Conservation (phyloP, 2,113 vertebrate species). For the Toxostoma redivivum region DNA sequence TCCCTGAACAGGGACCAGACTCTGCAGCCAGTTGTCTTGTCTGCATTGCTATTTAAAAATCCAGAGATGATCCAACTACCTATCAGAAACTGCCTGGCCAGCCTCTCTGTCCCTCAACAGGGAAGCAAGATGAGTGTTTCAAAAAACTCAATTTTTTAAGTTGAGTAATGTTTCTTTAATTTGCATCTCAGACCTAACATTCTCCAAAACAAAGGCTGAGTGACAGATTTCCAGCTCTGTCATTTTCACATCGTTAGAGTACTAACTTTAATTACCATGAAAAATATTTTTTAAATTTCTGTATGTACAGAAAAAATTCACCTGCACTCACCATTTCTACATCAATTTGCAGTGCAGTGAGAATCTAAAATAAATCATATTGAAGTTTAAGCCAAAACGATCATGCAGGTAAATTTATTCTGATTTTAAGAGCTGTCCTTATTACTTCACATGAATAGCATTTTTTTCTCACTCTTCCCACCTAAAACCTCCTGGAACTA, state of each 20-base stretch:
- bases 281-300: not conserved
- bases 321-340: not conserved
- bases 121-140: fast-evolving
- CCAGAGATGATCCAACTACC: not conserved
- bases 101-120: not conserved
- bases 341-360: not conserved
- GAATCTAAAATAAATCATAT: not conserved
- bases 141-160: not conserved
- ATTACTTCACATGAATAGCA: not conserved
- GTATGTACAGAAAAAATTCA: not conserved
- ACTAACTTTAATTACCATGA: not conserved
- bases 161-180: not conserved
- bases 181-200: not conserved
- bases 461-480: not conserved
- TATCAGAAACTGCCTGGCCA: not conserved
- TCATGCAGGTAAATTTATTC: not conserved
- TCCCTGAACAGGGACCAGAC: not conserved
- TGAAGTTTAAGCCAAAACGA: not conserved
- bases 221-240: not conserved
- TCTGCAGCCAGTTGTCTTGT: not conserved
- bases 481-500: not conserved
- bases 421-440: not conserved
- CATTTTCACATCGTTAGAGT: not conserved
- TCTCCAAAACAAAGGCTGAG: not conserved
- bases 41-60: fast-evolving